These are phyloP conservation scores for Nanorana parkeri DNA, from an alignment of 2,113 vertebrate species.

Conservation along the genomic window DNA sequence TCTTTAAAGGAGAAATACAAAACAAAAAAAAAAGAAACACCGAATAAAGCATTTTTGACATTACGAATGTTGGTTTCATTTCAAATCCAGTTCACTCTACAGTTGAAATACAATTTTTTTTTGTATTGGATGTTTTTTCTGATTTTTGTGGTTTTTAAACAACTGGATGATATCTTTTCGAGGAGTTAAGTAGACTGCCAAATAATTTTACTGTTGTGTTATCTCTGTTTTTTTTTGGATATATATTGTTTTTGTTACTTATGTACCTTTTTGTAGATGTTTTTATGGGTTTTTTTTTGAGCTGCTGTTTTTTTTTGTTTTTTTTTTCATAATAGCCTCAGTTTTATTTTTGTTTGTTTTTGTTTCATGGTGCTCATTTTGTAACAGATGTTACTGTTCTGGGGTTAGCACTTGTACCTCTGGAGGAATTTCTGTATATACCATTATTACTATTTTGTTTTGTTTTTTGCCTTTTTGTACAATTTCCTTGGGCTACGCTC, in stretches of 20 bases:
- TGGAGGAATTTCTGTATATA: conserved; percentile 94
- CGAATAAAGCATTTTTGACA: conserved; percentile 81
- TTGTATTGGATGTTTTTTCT: conserved; percentile 58
- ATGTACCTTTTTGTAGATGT: conserved; percentile 61
- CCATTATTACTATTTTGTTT: conserved; percentile 79
- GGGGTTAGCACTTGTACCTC: conserved; percentile 78
- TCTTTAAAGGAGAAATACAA: conserved; percentile 70
- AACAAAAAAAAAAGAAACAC: conserved; percentile 68
- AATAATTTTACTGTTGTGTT: conserved; percentile 61
- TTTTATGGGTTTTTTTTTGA: conserved; percentile 66
- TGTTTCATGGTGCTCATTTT: conserved; percentile 91
- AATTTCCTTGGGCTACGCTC: conserved; percentile 83
- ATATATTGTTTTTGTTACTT: conserved; percentile 50
- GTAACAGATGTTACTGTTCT: conserved; percentile 84
- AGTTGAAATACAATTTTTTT: conserved; percentile 60
- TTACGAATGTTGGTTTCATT: conserved; percentile 99
- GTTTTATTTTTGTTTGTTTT: conserved; percentile 60
- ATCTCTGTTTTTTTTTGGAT: conserved; percentile 56
- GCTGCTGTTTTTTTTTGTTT: conserved; percentile 62
- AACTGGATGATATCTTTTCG: conserved; percentile 65
- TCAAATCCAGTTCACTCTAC: conserved; percentile 85
- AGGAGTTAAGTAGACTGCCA: conserved; percentile 66
- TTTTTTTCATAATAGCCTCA: too few relatives aligned
- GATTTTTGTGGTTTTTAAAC: conserved; percentile 56
- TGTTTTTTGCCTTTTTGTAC: conserved; percentile 84